Conservation (phyloP, 2,113 vertebrate genomes). For the Grantiella picta region DNA sequence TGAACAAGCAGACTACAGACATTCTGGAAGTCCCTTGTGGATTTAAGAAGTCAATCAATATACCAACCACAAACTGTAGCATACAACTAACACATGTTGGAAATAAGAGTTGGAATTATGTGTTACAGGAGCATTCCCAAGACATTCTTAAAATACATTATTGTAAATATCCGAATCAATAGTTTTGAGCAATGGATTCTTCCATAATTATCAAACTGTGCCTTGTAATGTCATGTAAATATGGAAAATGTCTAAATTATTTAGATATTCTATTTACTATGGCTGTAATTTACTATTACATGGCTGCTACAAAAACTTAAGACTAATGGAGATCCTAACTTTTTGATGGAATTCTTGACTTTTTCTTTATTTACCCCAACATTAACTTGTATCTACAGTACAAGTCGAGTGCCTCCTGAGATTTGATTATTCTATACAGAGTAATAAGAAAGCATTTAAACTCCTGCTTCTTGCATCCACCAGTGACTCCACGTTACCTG, state of each 20-base stretch:
- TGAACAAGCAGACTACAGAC: rapidly evolving
- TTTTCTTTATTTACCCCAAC: background rate
- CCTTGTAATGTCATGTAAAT: background rate
- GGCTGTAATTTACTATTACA: background rate
- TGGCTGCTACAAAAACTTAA: background rate
- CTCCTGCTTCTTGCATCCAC: background rate
- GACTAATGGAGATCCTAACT: background rate
- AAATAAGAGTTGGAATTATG: background rate
- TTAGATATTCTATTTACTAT: background rate
- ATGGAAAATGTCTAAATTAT: background rate
- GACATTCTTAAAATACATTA: background rate
- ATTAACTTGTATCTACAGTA: background rate
- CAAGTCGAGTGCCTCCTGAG: background rate
- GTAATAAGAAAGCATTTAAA: background rate
- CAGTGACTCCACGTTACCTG: background rate
- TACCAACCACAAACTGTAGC: background rate
- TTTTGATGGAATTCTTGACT: background rate
- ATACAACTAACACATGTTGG: background rate
- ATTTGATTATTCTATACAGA: background rate
- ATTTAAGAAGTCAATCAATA: background rate
- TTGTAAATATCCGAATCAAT: background rate
- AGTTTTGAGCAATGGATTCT: background rate
- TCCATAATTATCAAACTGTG: background rate
- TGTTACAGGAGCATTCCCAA: background rate
- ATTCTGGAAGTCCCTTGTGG: background rate